Base-by-base conservation (phyloP, 2,888 invertebrate species). In the Monoplex corrugatus region DNA sequence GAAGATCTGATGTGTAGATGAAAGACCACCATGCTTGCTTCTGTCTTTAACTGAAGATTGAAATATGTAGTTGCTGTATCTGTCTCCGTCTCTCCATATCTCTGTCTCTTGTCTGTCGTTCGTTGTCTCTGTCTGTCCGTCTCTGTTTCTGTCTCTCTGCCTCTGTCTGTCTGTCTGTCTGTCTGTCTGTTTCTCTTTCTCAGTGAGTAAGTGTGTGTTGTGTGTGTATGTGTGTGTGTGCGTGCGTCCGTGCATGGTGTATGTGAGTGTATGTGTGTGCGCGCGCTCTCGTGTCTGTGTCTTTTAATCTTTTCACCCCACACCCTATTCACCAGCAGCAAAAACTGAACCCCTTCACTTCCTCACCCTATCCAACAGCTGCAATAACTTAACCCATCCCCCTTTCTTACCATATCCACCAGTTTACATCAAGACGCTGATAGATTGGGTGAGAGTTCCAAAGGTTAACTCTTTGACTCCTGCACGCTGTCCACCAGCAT, bases 221-320 rank as follows among this genome's bases (percentile, higher is more conserved):
- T 72, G 72, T 72, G 72, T 72, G 72, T 72, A 32, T 72, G 72
- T 72, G 72, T 72, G 72, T 72, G 72, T 72, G 72, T 72, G 72
- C n/a, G 72, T 72, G 72, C n/a, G 72, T 72, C n/a, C n/a, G 72
- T 72, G 72, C n/a, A 1, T 6, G 23, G 57, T 72, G 72, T n/a
- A 8, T 72, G 72, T 72, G 28, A 1, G n/a, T 19, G 28, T 72
- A 32, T n/a, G 28, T 72, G 72, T 72, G 28, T 72, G 28, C n/a
- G 72, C n/a, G 72, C n/a, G 28, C n/a, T 10, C 8, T 2, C 2
- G 72, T 72, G 72, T 72, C n/a, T 72, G 28, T 72, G n/a, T 72
- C 8, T 72, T n/a, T n/a, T n/a, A n/a, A n/a, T n/a, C n/a, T n/a
- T n/a, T n/a, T n/a, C n/a, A n/a, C n/a, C n/a, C n/a, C n/a, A n/a